phyloP scores from a whole-genome alignment of 2,888 invertebrate species.

The Euphydryas editha region DNA sequence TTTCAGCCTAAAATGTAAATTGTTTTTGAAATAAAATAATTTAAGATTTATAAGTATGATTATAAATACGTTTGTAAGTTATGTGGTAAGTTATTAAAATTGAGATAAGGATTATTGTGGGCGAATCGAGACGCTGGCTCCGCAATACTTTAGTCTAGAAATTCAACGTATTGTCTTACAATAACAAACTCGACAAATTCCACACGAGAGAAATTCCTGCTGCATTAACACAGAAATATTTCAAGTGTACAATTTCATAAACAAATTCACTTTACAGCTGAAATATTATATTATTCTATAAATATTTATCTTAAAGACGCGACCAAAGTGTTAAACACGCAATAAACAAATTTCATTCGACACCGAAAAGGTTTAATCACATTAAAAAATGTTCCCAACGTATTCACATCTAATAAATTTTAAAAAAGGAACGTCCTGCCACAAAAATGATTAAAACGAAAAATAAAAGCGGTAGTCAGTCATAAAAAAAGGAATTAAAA shows the following conservation, averaged over 20 bases:
- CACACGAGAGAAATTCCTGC: constrained; percentile 56
- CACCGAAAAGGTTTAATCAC: constrained; percentile 34
- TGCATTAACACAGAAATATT: constrained; percentile 47
- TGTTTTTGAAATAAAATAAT: background rate
- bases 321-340: constrained; percentile 21
- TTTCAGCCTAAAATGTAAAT: background rate
- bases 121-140: constrained; percentile 60
- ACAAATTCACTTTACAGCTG: constrained; percentile 49
- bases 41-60: background rate
- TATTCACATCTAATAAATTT: constrained; percentile 77
- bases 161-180: constrained; percentile 59
- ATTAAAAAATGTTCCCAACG: constrained; percentile 48
- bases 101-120: constrained; percentile 8
- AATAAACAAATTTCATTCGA: constrained; percentile 29
- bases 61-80: background rate
- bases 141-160: constrained; percentile 54
- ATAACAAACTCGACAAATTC: constrained; percentile 69
- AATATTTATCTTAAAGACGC: constrained; percentile 27
- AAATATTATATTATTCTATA: constrained; percentile 31
- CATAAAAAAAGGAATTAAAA: constrained; percentile 78
- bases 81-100: background rate
- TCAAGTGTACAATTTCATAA: constrained; percentile 59
- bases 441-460: constrained; percentile 64
- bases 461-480: constrained; percentile 73
- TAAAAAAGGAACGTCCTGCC: constrained; percentile 58